Evolutionary conservation across 1,140 invertebrate genomes (phyloP).

Genomic region (Chelonus insularis): DNA sequence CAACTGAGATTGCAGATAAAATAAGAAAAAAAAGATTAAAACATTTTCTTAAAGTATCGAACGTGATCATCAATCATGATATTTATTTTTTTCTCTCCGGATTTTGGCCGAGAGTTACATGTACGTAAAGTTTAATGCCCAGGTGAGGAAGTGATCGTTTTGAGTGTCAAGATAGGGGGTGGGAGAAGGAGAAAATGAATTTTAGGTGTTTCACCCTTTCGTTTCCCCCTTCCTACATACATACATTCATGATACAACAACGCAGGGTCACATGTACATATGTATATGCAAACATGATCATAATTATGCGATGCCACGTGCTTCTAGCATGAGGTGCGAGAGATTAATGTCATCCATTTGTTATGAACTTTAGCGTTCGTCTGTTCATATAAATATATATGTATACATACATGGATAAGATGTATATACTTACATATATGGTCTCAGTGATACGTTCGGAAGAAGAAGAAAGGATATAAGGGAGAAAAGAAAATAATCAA

Average conservation of each 20-base stretch:
- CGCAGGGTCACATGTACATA: not conserved
- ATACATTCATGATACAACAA: too few relatives aligned
- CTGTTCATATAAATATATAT: too few relatives aligned
- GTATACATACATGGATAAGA: not conserved
- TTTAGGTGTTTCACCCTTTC: slow-evolving; percentile 10
- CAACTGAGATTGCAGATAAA: too few relatives aligned
- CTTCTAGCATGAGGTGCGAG: slow-evolving; percentile 33
- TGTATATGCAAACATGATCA: too few relatives aligned
- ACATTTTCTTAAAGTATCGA: slow-evolving; percentile 12
- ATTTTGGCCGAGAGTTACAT: not conserved
- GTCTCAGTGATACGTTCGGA: too few relatives aligned
- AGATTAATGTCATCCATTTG: slow-evolving; percentile 44
- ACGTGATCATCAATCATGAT: not conserved
- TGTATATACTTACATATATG: too few relatives aligned
- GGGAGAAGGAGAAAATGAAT: slow-evolving; percentile 20
- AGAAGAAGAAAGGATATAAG: slow-evolving; percentile 6
- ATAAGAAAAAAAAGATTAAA: slow-evolving; percentile 4
- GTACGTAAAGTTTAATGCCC: slow-evolving; percentile 10
- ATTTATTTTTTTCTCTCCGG: slow-evolving; percentile 7
- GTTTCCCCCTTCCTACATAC: slow-evolving; percentile 1
- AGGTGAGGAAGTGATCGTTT: slow-evolving; percentile 23
- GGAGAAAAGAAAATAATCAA: slow-evolving; percentile 20
- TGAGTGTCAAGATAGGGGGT: slow-evolving; percentile 9
- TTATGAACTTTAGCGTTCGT: slow-evolving; percentile 36
- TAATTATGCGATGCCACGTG: slow-evolving; percentile 34